Conservation (phyloP, 2,797 vertebrate species). For the Sebastes jordani region DNA sequence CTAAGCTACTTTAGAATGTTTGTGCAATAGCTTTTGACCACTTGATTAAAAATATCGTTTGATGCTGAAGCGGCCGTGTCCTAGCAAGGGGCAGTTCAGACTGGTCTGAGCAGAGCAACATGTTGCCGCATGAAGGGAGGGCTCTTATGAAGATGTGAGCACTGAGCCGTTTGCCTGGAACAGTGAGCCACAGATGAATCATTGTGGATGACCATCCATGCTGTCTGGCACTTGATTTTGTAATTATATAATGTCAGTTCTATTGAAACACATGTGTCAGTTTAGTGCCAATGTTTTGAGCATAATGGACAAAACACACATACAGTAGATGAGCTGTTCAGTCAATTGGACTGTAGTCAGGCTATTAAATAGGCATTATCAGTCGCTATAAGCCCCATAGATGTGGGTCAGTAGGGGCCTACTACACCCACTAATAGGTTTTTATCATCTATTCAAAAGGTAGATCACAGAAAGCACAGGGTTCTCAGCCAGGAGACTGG, state of each 20-base stretch:
- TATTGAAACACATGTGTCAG: neutral
- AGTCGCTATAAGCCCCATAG: too few relatives aligned
- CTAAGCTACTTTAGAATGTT: conserved; percentile 85
- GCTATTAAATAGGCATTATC: too few relatives aligned
- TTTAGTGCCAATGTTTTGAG: neutral
- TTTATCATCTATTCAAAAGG: too few relatives aligned
- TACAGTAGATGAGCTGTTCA: neutral
- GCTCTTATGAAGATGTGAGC: conserved; percentile 51
- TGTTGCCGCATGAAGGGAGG: conserved; percentile 47
- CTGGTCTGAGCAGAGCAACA: conserved; percentile 74
- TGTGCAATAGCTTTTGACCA: conserved; percentile 81
- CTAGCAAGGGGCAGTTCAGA: conserved; percentile 74
- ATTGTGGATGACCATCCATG: conserved; percentile 24
- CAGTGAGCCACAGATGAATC: conserved; percentile 33
- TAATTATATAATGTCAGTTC: conserved; percentile 33
- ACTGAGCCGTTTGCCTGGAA: conserved; percentile 29
- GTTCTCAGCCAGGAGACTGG: neutral
- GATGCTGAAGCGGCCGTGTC: conserved; percentile 69
- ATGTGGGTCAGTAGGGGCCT: too few relatives aligned
- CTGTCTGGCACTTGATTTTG: neutral
- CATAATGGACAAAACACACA: neutral
- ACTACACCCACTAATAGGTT: too few relatives aligned
- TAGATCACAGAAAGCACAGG: neutral
- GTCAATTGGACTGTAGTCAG: too few relatives aligned
- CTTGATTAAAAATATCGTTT: conserved; percentile 85